These are phyloP conservation scores for Tigriopus californicus DNA, from an alignment of 2,888 invertebrate genomes.

Conservation along the genomic window DNA sequence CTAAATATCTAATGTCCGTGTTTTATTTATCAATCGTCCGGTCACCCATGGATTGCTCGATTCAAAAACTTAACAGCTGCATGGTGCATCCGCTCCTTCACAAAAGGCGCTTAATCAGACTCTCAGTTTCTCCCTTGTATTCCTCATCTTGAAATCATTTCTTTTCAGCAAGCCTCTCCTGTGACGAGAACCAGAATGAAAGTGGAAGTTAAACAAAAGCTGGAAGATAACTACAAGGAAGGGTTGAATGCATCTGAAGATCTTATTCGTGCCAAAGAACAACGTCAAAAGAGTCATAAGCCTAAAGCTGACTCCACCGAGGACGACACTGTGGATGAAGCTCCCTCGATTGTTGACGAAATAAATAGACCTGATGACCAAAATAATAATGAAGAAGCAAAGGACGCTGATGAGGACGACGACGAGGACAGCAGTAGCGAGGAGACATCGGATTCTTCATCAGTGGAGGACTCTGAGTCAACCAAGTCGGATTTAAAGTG, in stretches of 20 bases:
- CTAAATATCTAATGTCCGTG: too few relatives aligned
- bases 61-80: too few relatives aligned
- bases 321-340: constrained; percentile 9
- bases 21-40: too few relatives aligned
- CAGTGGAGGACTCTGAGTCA: not conserved
- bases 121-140: too few relatives aligned
- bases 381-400: not conserved
- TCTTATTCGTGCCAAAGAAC: not conserved
- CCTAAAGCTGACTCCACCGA: not conserved
- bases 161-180: too few relatives aligned
- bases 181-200: not conserved
- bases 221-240: not conserved
- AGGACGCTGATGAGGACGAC: not conserved
- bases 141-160: too few relatives aligned
- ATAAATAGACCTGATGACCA: not conserved
- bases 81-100: too few relatives aligned
- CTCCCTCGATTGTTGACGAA: constrained; percentile 10
- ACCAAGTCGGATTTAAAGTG: not conserved
- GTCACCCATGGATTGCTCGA: too few relatives aligned
- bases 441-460: not conserved
- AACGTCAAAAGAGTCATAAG: not conserved
- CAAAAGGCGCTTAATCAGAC: too few relatives aligned
- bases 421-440: not conserved
- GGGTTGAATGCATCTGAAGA: not conserved
- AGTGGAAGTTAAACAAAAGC: not conserved